Conservation (phyloP, 2,797 vertebrate species). For the Carcharodon carcharias region DNA sequence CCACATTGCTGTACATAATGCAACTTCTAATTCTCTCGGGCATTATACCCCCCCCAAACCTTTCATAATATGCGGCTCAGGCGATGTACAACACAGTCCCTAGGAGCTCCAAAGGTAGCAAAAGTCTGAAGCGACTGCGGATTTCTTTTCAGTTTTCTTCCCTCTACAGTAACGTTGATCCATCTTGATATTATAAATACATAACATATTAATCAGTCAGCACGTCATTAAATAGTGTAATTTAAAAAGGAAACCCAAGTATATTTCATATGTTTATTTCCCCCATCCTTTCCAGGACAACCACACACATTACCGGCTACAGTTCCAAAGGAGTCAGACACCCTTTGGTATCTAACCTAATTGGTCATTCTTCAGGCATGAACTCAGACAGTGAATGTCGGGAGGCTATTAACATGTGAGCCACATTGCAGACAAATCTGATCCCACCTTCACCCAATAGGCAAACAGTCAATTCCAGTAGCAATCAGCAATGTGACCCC, state of each 20-base stretch:
- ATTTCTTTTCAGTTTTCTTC: neutral
- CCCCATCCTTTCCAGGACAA: neutral
- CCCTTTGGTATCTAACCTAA: neutral
- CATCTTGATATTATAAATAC: slow-evolving; percentile 11
- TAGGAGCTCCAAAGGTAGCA: neutral
- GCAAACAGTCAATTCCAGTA: neutral
- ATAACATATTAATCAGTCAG: slow-evolving; percentile 8
- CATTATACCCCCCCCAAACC: neutral
- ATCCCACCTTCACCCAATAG: neutral
- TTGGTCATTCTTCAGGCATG: neutral
- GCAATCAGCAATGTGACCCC: neutral
- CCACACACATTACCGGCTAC: neutral
- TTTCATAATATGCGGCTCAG: neutral
- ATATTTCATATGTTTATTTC: neutral
- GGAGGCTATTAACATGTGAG: neutral
- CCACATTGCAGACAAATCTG: neutral
- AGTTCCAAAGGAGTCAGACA: neutral
- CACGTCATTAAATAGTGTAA: neutral
- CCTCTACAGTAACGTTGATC: neutral
- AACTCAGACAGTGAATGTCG: neutral
- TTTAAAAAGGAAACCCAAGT: neutral
- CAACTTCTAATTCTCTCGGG: neutral
- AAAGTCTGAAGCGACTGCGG: neutral
- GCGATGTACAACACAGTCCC: neutral
- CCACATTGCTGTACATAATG: neutral